Conservation (phyloP, 1,140 invertebrate species). For the Hirudo medicinalis region DNA sequence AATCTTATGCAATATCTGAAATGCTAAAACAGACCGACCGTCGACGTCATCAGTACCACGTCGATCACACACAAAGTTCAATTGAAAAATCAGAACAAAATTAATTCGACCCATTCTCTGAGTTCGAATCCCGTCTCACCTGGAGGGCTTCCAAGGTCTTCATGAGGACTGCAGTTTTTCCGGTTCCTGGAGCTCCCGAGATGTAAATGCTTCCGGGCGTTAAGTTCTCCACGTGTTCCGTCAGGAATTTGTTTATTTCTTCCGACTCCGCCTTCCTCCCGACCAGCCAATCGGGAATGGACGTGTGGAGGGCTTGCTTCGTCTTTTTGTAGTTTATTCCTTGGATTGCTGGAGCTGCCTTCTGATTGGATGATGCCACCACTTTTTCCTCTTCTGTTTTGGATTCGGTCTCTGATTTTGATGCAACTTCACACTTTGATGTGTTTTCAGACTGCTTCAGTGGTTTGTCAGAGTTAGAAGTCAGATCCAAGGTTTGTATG, state of each 20-base stretch:
- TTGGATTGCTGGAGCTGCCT: no score
- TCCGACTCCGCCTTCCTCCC: conserved; percentile 63
- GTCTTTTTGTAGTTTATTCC: conserved; percentile 30
- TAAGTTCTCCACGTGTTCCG: conserved; percentile 50
- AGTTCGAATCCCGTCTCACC: conserved; percentile 12
- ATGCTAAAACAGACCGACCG: not conserved
- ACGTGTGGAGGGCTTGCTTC: conserved; percentile 55
- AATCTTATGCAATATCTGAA: not conserved
- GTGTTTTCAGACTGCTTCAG: no score
- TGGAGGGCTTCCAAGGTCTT: conserved; percentile 50
- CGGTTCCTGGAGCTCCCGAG: conserved; percentile 87
- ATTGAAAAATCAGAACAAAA: no score
- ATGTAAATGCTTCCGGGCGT: conserved; percentile 73
- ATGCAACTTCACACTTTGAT: no score
- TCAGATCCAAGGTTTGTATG: no score
- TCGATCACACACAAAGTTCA: no score
- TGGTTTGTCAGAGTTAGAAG: no score
- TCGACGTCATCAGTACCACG: no score
- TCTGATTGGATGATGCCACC: no score
- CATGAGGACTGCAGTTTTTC: conserved; percentile 76
- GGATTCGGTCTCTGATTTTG: no score
- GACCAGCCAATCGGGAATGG: conserved; percentile 52
- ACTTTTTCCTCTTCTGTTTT: no score
- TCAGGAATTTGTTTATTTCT: conserved; percentile 57
- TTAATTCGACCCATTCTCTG: no score